Evolutionary conservation across 2,113 vertebrate species (phyloP).

Genomic region (Calidris pugnax): DNA sequence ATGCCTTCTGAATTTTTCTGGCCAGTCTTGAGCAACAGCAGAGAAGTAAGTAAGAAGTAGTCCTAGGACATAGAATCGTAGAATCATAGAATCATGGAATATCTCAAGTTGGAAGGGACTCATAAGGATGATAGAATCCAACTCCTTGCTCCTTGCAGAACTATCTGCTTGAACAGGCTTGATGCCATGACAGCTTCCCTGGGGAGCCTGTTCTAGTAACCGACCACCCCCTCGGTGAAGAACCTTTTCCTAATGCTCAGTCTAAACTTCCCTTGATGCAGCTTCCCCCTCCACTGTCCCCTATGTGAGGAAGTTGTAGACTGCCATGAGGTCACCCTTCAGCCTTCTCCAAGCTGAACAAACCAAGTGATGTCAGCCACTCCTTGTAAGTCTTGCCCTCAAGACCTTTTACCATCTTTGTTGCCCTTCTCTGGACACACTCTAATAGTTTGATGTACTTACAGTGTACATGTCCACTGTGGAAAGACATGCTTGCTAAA

Average conservation of each 20-base stretch:
- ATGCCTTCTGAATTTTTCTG: not conserved
- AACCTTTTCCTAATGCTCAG: not conserved
- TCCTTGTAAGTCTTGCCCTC: not conserved
- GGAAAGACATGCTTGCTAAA: not conserved
- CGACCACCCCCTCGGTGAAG: accelerated
- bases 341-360: not conserved
- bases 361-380: not conserved
- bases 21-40: not conserved
- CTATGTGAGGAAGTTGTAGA: not conserved
- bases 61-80: not conserved
- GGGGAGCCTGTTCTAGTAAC: not conserved
- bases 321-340: not conserved
- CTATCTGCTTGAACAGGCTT: not conserved
- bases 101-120: not conserved
- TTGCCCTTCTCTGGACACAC: not conserved
- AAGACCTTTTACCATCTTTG: not conserved
- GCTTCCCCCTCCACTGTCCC: not conserved
- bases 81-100: not conserved
- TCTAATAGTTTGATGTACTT: not conserved
- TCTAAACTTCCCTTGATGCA: not conserved
- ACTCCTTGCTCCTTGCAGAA: not conserved
- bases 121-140: not conserved
- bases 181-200: not conserved
- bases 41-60: not conserved
- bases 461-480: not conserved